Conservation (phyloP, 2,113 vertebrate genomes). For the Scomber scombrus region DNA sequence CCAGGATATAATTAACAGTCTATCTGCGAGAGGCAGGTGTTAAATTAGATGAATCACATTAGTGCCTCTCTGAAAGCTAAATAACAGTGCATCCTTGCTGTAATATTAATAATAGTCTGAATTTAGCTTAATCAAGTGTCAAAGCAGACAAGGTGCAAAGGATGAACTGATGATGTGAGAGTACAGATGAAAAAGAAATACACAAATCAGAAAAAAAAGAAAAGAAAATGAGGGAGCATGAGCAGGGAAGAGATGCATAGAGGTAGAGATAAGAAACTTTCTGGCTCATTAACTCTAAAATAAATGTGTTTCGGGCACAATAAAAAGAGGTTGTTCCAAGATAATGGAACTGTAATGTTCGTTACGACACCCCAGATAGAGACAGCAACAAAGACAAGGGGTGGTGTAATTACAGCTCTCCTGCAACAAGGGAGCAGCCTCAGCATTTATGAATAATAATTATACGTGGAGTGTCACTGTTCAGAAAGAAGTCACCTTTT, state of each 20-base stretch:
- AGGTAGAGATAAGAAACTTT: conserved; percentile 52
- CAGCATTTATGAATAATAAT: conserved; percentile 52
- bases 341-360: conserved; percentile 51
- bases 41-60: conserved; percentile 28
- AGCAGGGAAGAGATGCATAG: conserved; percentile 9
- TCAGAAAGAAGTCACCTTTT: not conserved
- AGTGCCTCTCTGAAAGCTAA: conserved; percentile 5
- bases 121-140: conserved; percentile 41
- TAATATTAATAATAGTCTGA: conserved; percentile 22
- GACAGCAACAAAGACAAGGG: conserved; percentile 33
- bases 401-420: conserved; percentile 63
- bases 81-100: not conserved
- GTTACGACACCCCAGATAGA: conserved; percentile 34
- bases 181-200: not conserved
- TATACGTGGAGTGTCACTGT: conserved; percentile 27
- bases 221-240: not conserved
- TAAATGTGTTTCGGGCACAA: conserved; percentile 26
- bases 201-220: not conserved
- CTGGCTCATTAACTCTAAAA: conserved; percentile 60
- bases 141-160: conserved; percentile 17
- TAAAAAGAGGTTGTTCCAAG: conserved; percentile 33
- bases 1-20: conserved; percentile 50
- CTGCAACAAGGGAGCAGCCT: conserved; percentile 6
- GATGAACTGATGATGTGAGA: not conserved
- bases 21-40: not conserved